Base-by-base conservation (phyloP, 2,888 invertebrate genomes). In the Aleiodes alternator region DNA sequence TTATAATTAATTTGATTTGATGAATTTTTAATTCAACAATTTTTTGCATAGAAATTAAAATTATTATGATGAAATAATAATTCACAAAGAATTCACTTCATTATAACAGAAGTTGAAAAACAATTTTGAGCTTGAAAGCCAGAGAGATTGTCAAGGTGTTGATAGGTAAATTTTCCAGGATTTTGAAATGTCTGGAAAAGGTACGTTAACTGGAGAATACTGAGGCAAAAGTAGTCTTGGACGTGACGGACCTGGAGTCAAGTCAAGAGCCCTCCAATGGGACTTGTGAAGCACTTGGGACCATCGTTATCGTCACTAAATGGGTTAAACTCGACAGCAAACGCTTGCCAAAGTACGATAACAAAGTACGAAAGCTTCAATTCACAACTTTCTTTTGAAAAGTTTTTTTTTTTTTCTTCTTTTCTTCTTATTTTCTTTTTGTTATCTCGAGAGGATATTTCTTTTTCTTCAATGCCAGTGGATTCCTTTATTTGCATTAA, bases 301-400 rank as follows among this genome's bases (percentile, higher is more conserved):
- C 78, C 76, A 75, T 77, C 75, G 80, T 82, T 82, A 82, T 81
- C 82, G 80, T 78, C 66, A 77, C 79, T 80, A 81, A 80, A 82
- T 80, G 80, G 80, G 79, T 79, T 68, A 51, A 68, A 76, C 78
- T 77, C 72, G 73, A 73, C 77, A 73, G 72, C 71, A 76, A 73
- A 69, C 69, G 75, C 57, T 69, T 68, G 70, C 48, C 56, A 48
- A 66, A 64, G 71, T 61, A 51, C 51, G 68, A 68, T 68, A 68
- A 68, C 68, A 68, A 68, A 64, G 48, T 64, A 23, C 48, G 29
- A 59, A 64, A 68, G 50, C 68, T 51, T n/a, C 66, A n/a, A 14
- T 50, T 29, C 31, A 50, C 51, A 66, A 66, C 48, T n/a, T 23
- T 5, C 11, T 50, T 66, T 12, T n/a, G 23, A 48, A 68, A 50